Evolutionary conservation across 2,797 vertebrate genomes (phyloP).

Genomic region (Phrynocephalus forsythii): DNA sequence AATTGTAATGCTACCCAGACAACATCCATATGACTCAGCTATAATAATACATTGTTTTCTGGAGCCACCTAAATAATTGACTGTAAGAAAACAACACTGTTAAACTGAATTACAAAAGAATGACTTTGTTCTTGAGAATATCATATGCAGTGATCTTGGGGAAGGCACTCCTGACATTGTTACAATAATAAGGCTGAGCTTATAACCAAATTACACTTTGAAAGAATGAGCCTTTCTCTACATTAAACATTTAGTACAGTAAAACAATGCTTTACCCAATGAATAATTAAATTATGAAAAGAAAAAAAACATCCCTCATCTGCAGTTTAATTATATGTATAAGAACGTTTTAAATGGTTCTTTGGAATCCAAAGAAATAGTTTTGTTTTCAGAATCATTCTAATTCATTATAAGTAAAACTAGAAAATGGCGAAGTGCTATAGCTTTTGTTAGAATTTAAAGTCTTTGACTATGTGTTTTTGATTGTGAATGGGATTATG

Average conservation of each 20-base stretch:
- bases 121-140: conserved; percentile 65
- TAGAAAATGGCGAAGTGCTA: conserved; percentile 36
- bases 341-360: conserved; percentile 42
- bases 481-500: conserved; percentile 46
- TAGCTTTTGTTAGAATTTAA: conserved; percentile 38
- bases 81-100: conserved; percentile 72
- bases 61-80: conserved; percentile 74
- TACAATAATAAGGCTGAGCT: conserved; percentile 62
- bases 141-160: conserved; percentile 44
- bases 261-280: conserved; percentile 58
- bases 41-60: conserved; percentile 75
- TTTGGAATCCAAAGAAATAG: conserved; percentile 45
- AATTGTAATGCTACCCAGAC: conserved; percentile 69
- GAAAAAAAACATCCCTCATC: conserved; percentile 33
- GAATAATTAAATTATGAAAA: conserved; percentile 62
- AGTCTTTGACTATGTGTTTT: conserved; percentile 27
- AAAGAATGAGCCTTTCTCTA: conserved; percentile 64
- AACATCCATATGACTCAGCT: conserved; percentile 69
- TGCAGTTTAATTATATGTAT: conserved; percentile 43
- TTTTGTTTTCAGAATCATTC: conserved; percentile 49
- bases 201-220: conserved; percentile 59
- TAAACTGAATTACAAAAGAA: conserved; percentile 68
- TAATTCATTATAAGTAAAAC: conserved; percentile 13
- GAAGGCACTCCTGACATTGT: conserved; percentile 60
- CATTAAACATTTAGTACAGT: conserved; percentile 43